Evolutionary conservation across 2,113 vertebrate species (phyloP).

Genomic region (Cisticola juncidis): DNA sequence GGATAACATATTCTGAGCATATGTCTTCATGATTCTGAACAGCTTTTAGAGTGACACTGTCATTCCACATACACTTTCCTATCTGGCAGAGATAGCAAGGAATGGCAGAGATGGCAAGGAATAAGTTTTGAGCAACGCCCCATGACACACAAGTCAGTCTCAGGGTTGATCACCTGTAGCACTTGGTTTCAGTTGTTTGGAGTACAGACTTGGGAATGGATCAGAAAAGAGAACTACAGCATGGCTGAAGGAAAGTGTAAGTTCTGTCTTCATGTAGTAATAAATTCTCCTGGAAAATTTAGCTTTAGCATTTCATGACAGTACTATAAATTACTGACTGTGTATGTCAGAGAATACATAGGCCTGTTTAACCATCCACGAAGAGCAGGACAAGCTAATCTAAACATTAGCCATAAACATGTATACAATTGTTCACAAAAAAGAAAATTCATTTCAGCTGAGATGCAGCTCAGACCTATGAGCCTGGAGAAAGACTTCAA

Average conservation of each 20-base stretch:
- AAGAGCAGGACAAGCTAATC: background rate
- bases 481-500: background rate
- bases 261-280: background rate
- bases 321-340: background rate
- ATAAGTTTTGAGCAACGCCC: background rate
- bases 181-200: background rate
- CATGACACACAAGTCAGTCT: background rate
- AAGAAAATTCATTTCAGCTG: background rate
- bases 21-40: background rate
- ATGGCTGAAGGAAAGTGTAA: background rate
- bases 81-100: background rate
- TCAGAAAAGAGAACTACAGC: background rate
- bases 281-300: background rate
- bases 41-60: constrained; percentile 7
- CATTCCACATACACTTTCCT: background rate
- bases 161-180: background rate
- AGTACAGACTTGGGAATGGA: background rate
- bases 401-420: background rate
- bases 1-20: background rate
- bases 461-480: background rate
- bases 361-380: background rate
- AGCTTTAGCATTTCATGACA: background rate
- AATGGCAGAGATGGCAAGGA: background rate
- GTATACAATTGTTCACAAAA: background rate
- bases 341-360: background rate